Evolutionary conservation across 2,797 vertebrate genomes (phyloP), one percentile per base, ranked within the genome.

Genomic region (Aviceda leuphotes): DNA sequence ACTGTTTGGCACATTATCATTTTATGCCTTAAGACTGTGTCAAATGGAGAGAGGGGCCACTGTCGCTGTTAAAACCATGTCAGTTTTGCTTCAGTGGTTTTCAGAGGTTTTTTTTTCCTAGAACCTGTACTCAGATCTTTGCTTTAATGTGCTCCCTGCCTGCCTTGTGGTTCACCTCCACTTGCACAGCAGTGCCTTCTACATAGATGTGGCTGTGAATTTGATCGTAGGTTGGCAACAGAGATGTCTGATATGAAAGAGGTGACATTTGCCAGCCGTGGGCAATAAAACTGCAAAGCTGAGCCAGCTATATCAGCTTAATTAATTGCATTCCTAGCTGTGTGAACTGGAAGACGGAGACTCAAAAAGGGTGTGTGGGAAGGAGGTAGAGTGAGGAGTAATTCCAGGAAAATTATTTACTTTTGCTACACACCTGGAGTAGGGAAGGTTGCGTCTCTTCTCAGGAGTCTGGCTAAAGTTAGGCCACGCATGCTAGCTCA

Each of bases 291-390:
- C 31, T 77, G 66, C 54, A 77, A 79, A 84, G 67, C 90, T 84
- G 86, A 95, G 87, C 47, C 93, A 93, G 80, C 81, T 80, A 1
- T 55, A 93, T 92, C 50, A 81, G 59, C 73, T 79, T 92, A 87
- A 92, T 93, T 90, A 94, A 87, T 92, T 83, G 70, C 44, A 39
- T 71, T 90, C 55, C 55, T 83, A 81, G 66, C 83, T 87, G 50
- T 58, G 33, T 89, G 66, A 76, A 47, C 47, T 87, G 70, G 54
- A 77, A 62, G 72, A 37, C 54, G 61, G 63, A 74, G 28, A 54
- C 47, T 94, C 71, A 84, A 41, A 90, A 89, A 72, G 41, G 24
- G 43, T 66, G 30, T 50, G 49, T 87, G 82, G 82, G 77, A 83
- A 84, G 80, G 76, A 93, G 58, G 30, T 16, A 65, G 61, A 26